These are phyloP conservation scores for Mastomys coucha DNA, from an alignment of 2,113 vertebrate genomes.

Conservation along the genomic window DNA sequence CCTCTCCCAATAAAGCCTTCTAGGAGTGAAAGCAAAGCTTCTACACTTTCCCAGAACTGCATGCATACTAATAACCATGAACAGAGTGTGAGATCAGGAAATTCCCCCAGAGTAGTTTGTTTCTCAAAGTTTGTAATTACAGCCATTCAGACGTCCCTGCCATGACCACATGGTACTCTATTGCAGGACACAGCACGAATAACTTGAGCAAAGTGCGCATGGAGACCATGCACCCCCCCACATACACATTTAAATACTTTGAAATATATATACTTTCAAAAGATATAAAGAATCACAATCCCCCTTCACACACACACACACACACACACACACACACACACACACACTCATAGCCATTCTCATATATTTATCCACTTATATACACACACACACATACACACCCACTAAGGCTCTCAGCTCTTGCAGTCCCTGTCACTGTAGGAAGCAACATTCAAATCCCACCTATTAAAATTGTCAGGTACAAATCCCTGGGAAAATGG, in stretches of 20 bases:
- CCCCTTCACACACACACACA: background rate
- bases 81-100: constrained; percentile 72
- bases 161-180: constrained; percentile 68
- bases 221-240: background rate
- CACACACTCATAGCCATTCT: background rate
- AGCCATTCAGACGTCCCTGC: constrained; percentile 42
- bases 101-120: constrained; percentile 76
- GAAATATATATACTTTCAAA: background rate
- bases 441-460: background rate
- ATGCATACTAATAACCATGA: constrained; percentile 33
- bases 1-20: constrained; percentile 41
- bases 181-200: constrained; percentile 63
- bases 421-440: background rate
- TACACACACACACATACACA: background rate
- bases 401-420: background rate
- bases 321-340: background rate
- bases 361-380: background rate
- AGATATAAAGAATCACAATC: background rate
- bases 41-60: constrained; percentile 72
- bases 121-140: constrained; percentile 61
- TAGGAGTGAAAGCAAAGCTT: constrained; percentile 68
- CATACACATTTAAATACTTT: background rate
- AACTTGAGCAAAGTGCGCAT: constrained; percentile 56
- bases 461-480: background rate
- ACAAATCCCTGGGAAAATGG: background rate